Percentiles rank a stretch among this genome's conserved stretches.
Evolutionary conservation across 1,140 invertebrate genomes (phyloP).

Genomic region (Semibalanus balanoides): DNA sequence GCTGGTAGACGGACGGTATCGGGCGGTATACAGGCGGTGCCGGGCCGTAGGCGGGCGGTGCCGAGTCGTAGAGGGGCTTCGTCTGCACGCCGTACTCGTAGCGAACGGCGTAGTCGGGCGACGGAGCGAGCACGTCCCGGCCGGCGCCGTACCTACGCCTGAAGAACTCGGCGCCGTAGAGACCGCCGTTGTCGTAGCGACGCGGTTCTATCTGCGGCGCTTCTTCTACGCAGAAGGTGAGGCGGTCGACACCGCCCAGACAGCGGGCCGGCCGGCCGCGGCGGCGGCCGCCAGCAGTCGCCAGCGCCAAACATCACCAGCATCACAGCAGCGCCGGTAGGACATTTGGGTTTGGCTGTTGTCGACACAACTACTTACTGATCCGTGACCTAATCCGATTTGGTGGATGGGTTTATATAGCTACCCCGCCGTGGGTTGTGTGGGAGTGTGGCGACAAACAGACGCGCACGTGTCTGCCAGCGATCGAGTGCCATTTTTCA

Average conservation of each 20-base stretch:
- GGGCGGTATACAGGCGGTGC: background rate
- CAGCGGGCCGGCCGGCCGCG: background rate
- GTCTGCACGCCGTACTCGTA: background rate
- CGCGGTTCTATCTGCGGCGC: background rate
- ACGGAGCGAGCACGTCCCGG: no score
- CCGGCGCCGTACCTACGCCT: background rate
- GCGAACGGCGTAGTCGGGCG: background rate
- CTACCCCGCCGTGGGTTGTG: background rate
- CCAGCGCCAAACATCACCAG: background rate
- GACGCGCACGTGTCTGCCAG: background rate
- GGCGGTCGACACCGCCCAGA: background rate
- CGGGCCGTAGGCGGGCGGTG: background rate
- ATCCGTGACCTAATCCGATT: no score
- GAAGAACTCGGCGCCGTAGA: background rate
- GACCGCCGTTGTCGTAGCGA: background rate
- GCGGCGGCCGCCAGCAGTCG: background rate
- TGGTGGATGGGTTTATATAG: background rate
- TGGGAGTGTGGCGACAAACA: background rate
- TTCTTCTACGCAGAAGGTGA: background rate
- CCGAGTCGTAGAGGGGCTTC: background rate
- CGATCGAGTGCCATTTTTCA: background rate
- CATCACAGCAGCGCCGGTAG: background rate
- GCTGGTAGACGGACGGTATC: background rate
- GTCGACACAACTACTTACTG: no score
- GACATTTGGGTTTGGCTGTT: no score